Percentiles rank a stretch among this genome's conserved stretches.
Conservation (phyloP, 2,113 vertebrate species). For the Bubo scandiacus region DNA sequence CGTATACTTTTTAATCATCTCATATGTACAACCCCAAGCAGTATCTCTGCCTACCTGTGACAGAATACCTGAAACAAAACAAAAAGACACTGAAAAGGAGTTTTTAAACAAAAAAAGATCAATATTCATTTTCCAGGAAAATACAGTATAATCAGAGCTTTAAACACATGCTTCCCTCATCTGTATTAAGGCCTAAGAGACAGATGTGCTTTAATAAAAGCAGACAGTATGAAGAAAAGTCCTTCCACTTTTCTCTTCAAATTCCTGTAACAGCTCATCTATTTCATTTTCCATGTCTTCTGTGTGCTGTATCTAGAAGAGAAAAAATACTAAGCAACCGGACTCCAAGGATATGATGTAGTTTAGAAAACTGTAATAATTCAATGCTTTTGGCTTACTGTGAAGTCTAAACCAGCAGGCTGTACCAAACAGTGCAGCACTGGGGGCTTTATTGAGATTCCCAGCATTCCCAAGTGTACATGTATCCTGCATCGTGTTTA, state of each 20-base stretch:
- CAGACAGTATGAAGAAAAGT: constrained; percentile 97
- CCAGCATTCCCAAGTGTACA: not conserved
- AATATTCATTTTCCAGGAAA: constrained; percentile 17
- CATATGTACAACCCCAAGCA: constrained; percentile 51
- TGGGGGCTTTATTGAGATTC: not conserved
- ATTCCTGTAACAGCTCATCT: constrained; percentile 96
- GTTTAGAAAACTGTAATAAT: not conserved
- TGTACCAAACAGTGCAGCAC: fast-evolving
- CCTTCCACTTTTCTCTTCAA: constrained; percentile 96
- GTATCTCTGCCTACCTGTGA: constrained; percentile 40
- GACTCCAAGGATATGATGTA: not conserved
- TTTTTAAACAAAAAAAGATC: not conserved
- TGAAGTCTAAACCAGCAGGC: not conserved
- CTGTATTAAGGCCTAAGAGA: constrained; percentile 61
- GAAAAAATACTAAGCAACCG: not conserved
- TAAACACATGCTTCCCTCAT: constrained; percentile 60
- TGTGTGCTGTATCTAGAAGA: constrained; percentile 91
- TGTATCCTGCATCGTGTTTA: not conserved
- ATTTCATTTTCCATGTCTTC: constrained; percentile 99
- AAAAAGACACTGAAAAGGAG: constrained; percentile 10
- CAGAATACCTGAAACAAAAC: constrained; percentile 39
- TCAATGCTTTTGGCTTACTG: not conserved
- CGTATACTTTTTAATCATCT: constrained; percentile 34
- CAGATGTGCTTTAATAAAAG: constrained; percentile 88
- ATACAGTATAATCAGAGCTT: constrained; percentile 57